These are phyloP conservation scores for Cordilura impudica DNA, from an alignment of 2,888 invertebrate species.

Conservation along the genomic window DNA sequence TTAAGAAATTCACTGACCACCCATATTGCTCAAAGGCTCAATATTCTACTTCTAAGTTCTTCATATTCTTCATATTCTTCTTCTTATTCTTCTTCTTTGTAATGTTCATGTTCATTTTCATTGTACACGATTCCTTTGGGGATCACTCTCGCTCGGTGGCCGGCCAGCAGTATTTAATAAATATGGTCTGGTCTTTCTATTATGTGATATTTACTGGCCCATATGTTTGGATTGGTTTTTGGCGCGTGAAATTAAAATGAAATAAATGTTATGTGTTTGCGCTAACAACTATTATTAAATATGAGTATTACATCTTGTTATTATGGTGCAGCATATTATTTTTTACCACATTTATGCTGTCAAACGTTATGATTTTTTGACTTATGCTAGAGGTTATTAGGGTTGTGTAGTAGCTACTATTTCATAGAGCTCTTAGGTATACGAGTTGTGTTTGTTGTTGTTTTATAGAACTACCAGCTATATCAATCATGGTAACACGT, in stretches of 20 bases:
- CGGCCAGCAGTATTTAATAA: constrained; percentile 6
- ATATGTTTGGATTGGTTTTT: constrained; percentile 71
- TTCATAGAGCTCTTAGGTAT: background rate
- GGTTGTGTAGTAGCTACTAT: background rate
- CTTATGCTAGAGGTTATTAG: background rate
- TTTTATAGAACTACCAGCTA: background rate
- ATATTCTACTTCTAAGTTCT: constrained; percentile 25
- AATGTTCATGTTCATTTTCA: too few species aligned
- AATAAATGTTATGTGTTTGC: constrained; percentile 41
- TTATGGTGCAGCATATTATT: background rate
- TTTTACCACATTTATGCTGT: background rate
- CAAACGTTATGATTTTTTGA: background rate
- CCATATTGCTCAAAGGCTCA: constrained; percentile 54
- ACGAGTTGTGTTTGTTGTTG: background rate
- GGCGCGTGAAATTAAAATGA: constrained; percentile 77
- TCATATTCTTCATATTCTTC: background rate
- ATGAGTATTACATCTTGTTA: background rate
- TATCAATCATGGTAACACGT: background rate
- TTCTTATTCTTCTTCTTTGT: constrained; percentile 1
- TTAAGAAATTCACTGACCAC: constrained; percentile 69
- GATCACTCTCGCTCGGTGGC: constrained; percentile 43
- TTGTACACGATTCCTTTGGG: constrained; percentile 47
- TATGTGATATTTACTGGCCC: constrained; percentile 48
- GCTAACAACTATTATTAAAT: background rate
- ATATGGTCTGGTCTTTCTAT: constrained; percentile 22